A percentile compares a stretch with the other conserved stretches of the same genome.
phyloP scores from a whole-genome alignment of 1,140 invertebrate species.

The Eriocheir sinensis region DNA sequence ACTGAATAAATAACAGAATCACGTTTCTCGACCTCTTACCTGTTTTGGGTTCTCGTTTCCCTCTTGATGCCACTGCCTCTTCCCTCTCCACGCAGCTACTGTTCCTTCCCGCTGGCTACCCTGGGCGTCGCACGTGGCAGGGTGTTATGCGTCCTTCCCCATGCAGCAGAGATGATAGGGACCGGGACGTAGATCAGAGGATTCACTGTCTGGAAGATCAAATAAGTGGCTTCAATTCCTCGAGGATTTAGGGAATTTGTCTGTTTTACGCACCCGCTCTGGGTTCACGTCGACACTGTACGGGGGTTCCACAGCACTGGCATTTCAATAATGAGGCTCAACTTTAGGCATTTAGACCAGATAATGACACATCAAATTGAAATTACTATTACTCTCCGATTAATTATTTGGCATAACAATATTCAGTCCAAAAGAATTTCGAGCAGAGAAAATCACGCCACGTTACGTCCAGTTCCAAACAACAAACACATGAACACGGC shows the following conservation, averaged over 20 bases:
- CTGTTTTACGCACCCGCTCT: background rate
- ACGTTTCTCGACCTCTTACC: no score
- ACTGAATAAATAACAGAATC: no score
- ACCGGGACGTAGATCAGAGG: no score
- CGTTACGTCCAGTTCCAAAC: background rate
- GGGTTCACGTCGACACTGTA: background rate
- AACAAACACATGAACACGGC: background rate
- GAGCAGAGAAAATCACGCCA: background rate
- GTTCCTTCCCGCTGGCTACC: no score
- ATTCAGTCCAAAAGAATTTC: background rate
- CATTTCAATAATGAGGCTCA: no score
- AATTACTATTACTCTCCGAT: background rate
- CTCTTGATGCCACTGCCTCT: no score
- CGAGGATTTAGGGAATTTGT: background rate
- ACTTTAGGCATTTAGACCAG: background rate
- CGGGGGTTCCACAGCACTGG: no score
- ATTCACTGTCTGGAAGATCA: background rate
- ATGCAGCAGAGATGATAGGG: no score
- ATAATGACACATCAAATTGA: background rate
- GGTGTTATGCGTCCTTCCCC: no score
- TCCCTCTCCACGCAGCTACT: no score
- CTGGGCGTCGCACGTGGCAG: no score
- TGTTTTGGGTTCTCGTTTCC: no score
- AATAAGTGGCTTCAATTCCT: background rate
- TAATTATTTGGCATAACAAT: background rate